Evolutionary conservation across 2,888 invertebrate species (phyloP).

Genomic region (Drosophila seclusa): DNA sequence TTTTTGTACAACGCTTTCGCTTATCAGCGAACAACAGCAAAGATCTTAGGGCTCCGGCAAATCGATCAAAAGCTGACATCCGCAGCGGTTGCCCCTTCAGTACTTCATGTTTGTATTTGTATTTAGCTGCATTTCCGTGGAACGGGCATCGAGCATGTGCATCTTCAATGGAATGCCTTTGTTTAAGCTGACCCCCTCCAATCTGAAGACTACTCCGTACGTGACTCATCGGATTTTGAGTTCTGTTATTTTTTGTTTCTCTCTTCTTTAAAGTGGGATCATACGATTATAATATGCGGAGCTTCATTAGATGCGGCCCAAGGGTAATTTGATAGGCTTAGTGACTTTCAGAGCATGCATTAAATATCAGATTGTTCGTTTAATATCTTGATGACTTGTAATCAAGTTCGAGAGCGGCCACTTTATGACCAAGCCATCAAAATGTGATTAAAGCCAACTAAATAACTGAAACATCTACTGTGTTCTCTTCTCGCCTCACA

Average conservation of each 20-base stretch:
- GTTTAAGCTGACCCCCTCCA: slow-evolving; percentile 48
- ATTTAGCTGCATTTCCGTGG: slow-evolving; percentile 49
- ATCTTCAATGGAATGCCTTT: slow-evolving; percentile 77
- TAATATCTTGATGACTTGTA: slow-evolving; percentile 54
- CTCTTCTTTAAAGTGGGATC: slow-evolving; percentile 36
- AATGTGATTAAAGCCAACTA: slow-evolving; percentile 51
- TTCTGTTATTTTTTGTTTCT: slow-evolving; percentile 12
- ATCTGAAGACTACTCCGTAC: slow-evolving; percentile 24
- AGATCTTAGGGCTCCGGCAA: slow-evolving; percentile 56
- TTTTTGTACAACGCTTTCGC: slow-evolving; percentile 68
- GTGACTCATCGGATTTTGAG: slow-evolving; percentile 68
- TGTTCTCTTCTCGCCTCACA: slow-evolving; percentile 12
- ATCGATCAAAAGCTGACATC: slow-evolving; percentile 72
- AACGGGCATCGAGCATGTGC: slow-evolving; percentile 42
- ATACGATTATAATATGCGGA: slow-evolving; percentile 42
- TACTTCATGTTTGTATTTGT: not conserved
- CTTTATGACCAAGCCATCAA: slow-evolving; percentile 50
- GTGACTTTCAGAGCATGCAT: slow-evolving; percentile 31
- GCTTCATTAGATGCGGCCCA: slow-evolving; percentile 63
- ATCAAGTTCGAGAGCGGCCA: slow-evolving; percentile 41
- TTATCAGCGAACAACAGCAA: slow-evolving; percentile 55
- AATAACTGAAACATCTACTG: slow-evolving; percentile 30
- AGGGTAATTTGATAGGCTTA: slow-evolving; percentile 60
- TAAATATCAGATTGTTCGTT: slow-evolving; percentile 56
- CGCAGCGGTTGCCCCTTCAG: slow-evolving; percentile 21